Evolutionary conservation across 2,888 invertebrate genomes (phyloP).

Genomic region (Salpingus planirostris): DNA sequence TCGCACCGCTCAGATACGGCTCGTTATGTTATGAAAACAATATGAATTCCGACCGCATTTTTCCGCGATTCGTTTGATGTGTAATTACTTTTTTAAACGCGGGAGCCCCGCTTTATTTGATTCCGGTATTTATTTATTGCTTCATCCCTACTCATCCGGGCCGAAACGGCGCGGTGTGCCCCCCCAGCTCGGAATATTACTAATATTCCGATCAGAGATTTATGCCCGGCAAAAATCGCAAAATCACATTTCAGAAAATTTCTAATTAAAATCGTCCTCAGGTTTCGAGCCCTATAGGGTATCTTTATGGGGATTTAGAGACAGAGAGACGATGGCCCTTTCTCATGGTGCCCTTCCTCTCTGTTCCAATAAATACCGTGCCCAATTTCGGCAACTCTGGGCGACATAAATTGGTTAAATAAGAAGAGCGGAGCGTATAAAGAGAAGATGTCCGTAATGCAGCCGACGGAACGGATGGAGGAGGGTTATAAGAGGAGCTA

Average conservation of each 20-base stretch:
- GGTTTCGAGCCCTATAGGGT: too few species aligned
- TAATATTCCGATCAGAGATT: too few species aligned
- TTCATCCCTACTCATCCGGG: constrained; percentile 23
- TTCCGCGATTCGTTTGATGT: constrained; percentile 42
- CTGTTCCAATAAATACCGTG: too few species aligned
- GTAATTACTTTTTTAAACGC: constrained; percentile 41
- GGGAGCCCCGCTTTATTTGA: constrained; percentile 34
- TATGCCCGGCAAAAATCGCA: too few species aligned
- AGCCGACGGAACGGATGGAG: constrained; percentile 13
- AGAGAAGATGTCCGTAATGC: constrained; percentile 27
- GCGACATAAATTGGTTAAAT: constrained; percentile 29
- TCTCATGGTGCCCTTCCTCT: too few species aligned
- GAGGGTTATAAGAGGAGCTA: constrained; percentile 14
- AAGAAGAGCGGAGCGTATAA: constrained; percentile 26
- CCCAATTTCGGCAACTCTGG: too few species aligned
- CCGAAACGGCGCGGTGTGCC: too few species aligned
- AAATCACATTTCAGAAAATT: too few species aligned
- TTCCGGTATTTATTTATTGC: constrained; percentile 36
- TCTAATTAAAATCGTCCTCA: too few species aligned
- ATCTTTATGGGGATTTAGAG: too few species aligned
- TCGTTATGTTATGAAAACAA: constrained; percentile 42
- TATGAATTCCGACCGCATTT: constrained; percentile 44
- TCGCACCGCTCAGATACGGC: constrained; percentile 30
- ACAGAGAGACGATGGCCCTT: too few species aligned
- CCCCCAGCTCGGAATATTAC: constrained; percentile 15